Base-by-base conservation (phyloP, 1,140 invertebrate genomes). In the Nylanderia fulva region DNA sequence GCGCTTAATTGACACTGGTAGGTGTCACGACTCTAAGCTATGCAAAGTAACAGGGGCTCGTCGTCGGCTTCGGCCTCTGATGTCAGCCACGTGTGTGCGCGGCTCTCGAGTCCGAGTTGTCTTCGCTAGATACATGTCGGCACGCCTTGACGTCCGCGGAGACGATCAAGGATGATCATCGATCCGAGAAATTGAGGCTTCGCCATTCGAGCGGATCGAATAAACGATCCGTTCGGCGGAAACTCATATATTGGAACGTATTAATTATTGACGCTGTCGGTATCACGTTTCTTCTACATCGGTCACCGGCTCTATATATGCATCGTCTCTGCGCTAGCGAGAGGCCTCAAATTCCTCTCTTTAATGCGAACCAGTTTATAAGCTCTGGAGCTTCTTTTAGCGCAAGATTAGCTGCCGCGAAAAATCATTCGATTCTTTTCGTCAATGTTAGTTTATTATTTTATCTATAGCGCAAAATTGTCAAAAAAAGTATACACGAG, bases 21-120 rank as follows among this genome's bases (percentile, higher is more conserved):
- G 92, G 92, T 93, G 92, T 93, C 90, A 86, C 86, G 86, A 86
- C 85, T 91, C 88, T 86, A 91, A 93, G 91, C 91, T 92, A 93
- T 92, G 90, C 90, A 92, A 91, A 91, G 91, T 91, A 89, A 91
- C 90, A 45, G 56, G 5, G 45, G 33, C 54, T 27, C 42, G 56
- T 74, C 42, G 71, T 74, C 82, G 82, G 82, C 82, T 84, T 63
- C 39, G 69, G 48, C 29, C 82, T 84, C 36, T 84, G 82, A 84
- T 68, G 82, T 84, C 82, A 42, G 54, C 71, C 60, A 60, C 66
- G 77, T 82, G 77, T 82, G 66, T 60, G 77, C 39, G 52, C 54
- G 77, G 64, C 64, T 45, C 64, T 71, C 77, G 63, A 52, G 54
- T 33, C 42, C 42, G 60, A 64, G 52, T 29, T 42, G 27, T 27